Conservation (phyloP, 2,797 vertebrate genomes). For the Mormyrus hasselquistii region DNA sequence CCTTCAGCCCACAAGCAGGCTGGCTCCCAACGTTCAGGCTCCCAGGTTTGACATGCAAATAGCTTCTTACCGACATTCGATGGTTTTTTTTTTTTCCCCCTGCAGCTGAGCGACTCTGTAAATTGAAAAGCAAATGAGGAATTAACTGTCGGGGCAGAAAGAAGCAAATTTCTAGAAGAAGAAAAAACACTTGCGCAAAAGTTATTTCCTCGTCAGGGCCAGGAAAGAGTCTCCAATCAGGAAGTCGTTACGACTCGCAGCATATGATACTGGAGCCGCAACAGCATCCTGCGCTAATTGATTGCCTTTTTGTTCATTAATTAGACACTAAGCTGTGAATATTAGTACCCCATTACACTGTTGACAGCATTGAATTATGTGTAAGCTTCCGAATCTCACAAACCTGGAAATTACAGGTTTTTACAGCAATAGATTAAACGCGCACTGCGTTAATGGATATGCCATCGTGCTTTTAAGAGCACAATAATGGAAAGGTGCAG, state of each 20-base stretch:
- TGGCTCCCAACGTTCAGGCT: neutral
- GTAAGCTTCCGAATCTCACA: neutral
- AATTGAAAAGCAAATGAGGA: neutral
- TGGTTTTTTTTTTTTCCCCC: neutral
- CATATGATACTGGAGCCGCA: neutral
- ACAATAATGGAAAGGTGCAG: neutral
- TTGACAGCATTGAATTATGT: neutral
- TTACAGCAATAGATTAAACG: neutral
- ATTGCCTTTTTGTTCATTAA: neutral
- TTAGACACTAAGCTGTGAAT: neutral
- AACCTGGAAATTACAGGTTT: neutral
- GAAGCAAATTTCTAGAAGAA: neutral
- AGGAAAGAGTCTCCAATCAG: neutral
- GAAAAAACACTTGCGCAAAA: neutral
- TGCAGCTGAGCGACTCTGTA: neutral
- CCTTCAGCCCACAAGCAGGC: neutral
- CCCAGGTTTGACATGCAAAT: neutral
- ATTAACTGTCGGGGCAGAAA: neutral
- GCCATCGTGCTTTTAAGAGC: neutral
- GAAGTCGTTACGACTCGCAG: neutral
- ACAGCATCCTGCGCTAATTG: neutral
- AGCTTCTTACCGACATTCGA: neutral
- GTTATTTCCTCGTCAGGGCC: neutral
- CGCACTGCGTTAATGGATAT: neutral
- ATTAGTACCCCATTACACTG: neutral